Conservation (phyloP, 2,888 invertebrate genomes). For the Mayetiola destructor region DNA sequence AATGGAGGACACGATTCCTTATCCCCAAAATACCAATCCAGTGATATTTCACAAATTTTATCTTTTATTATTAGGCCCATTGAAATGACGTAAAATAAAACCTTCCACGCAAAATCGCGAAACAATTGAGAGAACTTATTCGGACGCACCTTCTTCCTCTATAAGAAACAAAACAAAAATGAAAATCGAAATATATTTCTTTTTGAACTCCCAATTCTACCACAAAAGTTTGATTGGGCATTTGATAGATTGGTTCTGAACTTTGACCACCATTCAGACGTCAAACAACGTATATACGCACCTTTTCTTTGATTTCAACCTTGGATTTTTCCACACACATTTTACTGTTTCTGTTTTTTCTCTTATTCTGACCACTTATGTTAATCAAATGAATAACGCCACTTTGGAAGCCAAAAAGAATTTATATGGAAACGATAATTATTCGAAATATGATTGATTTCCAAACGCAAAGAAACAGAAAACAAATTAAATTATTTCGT, state of each 20-base stretch:
- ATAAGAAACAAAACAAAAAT: not conserved
- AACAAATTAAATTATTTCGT: no score
- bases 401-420: no score
- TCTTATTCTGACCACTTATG: no score
- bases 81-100: not conserved
- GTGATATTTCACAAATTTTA: constrained; percentile 14
- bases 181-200: not conserved
- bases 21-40: constrained; percentile 29
- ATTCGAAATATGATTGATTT: no score
- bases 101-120: not conserved
- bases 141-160: not conserved
- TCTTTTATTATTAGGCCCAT: not conserved
- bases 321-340: constrained; percentile 12
- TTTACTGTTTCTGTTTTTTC: no score
- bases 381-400: no score
- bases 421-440: no score
- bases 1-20: constrained; percentile 25
- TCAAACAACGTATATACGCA: not conserved
- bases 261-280: no score
- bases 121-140: not conserved
- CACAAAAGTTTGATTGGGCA: not conserved
- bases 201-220: not conserved
- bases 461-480: no score
- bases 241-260: not conserved
- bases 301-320: constrained; percentile 7